Evolutionary conservation across 2,888 invertebrate genomes (phyloP).

Genomic region (Helleia helle): DNA sequence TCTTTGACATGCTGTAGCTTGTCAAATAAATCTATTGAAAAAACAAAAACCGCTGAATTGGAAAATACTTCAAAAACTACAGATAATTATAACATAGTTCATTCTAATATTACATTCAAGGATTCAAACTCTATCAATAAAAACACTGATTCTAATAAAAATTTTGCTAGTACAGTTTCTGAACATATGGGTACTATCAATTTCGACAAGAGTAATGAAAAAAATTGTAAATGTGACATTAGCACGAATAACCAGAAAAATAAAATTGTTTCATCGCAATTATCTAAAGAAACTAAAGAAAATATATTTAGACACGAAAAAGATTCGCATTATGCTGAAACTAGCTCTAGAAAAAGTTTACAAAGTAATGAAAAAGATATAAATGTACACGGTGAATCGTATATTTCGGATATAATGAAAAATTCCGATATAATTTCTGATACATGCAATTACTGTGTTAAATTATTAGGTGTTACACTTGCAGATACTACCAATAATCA

Average conservation of each 20-base stretch:
- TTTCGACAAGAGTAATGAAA: constrained; percentile 47
- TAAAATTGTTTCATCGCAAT: no score
- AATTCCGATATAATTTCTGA: constrained; percentile 22
- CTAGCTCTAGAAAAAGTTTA: no score
- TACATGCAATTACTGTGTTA: constrained; percentile 38
- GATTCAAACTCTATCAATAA: no score
- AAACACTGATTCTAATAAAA: no score
- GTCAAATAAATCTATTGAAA: no score
- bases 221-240: constrained; percentile 28
- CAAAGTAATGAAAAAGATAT: constrained; percentile 13
- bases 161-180: no score
- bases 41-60: no score
- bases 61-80: constrained; percentile 3
- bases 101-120: no score
- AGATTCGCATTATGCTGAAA: no score
- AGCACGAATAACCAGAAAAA: constrained; percentile 12
- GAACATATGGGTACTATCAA: constrained; percentile 47
- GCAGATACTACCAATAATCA: constrained; percentile 24
- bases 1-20: no score
- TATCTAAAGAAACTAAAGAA: constrained; percentile 9
- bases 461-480: constrained; percentile 56
- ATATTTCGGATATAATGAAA: constrained; percentile 20
- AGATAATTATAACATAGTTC: constrained; percentile 12
- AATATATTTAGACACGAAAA: no score
- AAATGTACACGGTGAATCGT: constrained; percentile 15